Base-by-base conservation (phyloP, 2,113 vertebrate genomes). In the Epinephelus lanceolatus region DNA sequence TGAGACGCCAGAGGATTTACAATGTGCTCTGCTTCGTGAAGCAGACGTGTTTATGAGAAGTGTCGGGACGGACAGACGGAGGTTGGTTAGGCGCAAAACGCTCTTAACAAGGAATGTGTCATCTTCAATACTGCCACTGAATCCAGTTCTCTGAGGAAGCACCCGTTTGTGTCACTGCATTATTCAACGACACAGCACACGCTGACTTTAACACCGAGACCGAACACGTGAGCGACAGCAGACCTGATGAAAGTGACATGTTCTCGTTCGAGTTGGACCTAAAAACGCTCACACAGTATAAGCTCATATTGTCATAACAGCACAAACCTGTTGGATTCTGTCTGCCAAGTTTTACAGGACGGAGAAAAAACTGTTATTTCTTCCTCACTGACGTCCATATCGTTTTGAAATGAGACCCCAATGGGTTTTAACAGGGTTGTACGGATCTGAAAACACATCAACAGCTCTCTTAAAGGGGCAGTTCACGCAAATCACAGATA, bases 61-160 rank as follows among this genome's bases (percentile, higher is more conserved):
- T 42, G 21, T 78, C 55, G 33, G 13, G 17, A 63, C 19, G 9
- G 23, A 27, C 60, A 18, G 17, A 63, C 25, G 9, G 23, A 27
- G 60, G 5, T 51, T 27, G 42, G 14, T 78, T 67, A 10, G 30
- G 21, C 17, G 71, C 61, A n/a, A 49, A 37, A 21, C 1, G 23
- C 59, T 71, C 71, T 42, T 14, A 42, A 47, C 14, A 7, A 37
- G 11, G 76, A 71, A 80, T 51, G 83, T 67, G 73, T 81, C 84
- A 86, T 78, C 55, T 78, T 84, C 74, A 45, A 30, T 59, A 49
- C 84, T 79, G 78, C 83, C 77, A 42, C 19, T 56, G 51, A 77
- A 57, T 61, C 70, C 69, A 70, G 66, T 77, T 69, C 27, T 27
- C 56, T 62, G 72, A 42, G 68, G 71, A 77, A 56, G 71, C 42